phyloP scores from a whole-genome alignment of 2,888 invertebrate genomes.

The Plebejus argus region DNA sequence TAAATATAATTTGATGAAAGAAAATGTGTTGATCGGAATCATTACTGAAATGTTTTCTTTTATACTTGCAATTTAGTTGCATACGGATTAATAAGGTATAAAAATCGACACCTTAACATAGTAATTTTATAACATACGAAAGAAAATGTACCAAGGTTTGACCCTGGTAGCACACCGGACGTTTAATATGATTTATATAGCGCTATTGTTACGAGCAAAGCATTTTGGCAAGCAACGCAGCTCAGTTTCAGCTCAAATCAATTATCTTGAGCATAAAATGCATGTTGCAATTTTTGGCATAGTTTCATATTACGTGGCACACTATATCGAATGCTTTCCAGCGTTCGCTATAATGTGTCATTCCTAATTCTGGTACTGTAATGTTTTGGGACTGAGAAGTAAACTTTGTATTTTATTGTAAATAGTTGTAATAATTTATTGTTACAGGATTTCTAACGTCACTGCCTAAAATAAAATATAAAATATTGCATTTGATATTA shows the following conservation, averaged over 20 bases:
- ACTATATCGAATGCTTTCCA: neutral
- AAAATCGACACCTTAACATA: neutral
- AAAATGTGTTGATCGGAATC: neutral
- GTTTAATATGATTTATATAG: conserved; percentile 27
- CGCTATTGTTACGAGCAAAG: conserved; percentile 25
- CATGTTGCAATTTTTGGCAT: conserved; percentile 43
- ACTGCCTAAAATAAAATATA: neutral
- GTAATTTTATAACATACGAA: neutral
- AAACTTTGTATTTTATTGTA: conserved; percentile 13
- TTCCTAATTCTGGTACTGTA: neutral
- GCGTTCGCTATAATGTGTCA: neutral
- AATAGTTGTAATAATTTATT: neutral
- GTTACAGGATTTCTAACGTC: neutral
- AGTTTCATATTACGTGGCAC: conserved; percentile 41
- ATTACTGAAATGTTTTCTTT: neutral
- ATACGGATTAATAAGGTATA: too few species aligned
- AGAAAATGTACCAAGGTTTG: neutral
- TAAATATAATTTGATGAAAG: neutral
- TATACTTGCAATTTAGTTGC: too few species aligned
- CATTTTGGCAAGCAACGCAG: conserved; percentile 20
- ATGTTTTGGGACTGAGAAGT: neutral
- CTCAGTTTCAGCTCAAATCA: conserved; percentile 35
- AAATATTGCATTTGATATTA: neutral
- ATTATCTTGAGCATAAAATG: conserved; percentile 40
- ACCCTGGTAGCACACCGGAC: neutral